These are phyloP conservation scores for Parazoanthus swiftii DNA, from an alignment of 92 coral and sea anemone genomes.

Conservation along the genomic window DNA sequence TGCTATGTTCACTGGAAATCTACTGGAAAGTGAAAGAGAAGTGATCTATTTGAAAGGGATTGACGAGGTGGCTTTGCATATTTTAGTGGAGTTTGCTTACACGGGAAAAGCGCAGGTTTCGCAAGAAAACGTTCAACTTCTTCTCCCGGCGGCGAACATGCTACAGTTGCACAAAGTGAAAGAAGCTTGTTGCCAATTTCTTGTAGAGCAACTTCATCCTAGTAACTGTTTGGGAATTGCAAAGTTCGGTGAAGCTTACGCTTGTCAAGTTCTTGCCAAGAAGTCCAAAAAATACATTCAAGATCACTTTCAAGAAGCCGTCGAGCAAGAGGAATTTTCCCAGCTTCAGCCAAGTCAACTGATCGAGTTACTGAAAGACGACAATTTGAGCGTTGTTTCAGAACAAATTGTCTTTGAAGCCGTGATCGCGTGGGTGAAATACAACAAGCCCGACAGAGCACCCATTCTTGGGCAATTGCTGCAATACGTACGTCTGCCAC, in stretches of 20 bases:
- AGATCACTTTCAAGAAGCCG: constrained; percentile 76
- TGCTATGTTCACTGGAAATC: constrained; percentile 90
- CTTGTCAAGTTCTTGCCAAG: constrained; percentile 70
- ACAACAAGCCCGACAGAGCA: constrained; percentile 64
- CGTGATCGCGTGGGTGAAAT: constrained; percentile 77
- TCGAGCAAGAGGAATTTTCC: constrained; percentile 75
- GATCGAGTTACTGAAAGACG: constrained; percentile 71
- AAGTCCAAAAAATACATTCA: constrained; percentile 68
- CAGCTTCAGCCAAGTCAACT: constrained; percentile 64
- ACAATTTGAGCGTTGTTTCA: constrained; percentile 82
- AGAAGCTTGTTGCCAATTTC: constrained; percentile 86
- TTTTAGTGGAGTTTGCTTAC: constrained; percentile 86
- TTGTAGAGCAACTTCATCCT: constrained; percentile 79
- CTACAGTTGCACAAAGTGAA: constrained; percentile 83
- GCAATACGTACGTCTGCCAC: constrained; percentile 68
- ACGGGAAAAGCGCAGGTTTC: constrained; percentile 90
- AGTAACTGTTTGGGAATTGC: constrained; percentile 84
- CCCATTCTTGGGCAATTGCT: constrained; percentile 67
- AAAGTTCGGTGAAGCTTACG: constrained; percentile 84
- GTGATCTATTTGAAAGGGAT: constrained; percentile 83
- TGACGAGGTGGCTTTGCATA: constrained; percentile 80
- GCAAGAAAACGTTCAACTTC: constrained; percentile 80
- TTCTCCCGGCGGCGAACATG: constrained; percentile 96
- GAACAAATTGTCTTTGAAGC: constrained; percentile 89
- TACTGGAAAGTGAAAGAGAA: constrained; percentile 79